These are phyloP conservation scores for Griposia aprilina DNA, from an alignment of 2,888 invertebrate genomes.

Conservation along the genomic window DNA sequence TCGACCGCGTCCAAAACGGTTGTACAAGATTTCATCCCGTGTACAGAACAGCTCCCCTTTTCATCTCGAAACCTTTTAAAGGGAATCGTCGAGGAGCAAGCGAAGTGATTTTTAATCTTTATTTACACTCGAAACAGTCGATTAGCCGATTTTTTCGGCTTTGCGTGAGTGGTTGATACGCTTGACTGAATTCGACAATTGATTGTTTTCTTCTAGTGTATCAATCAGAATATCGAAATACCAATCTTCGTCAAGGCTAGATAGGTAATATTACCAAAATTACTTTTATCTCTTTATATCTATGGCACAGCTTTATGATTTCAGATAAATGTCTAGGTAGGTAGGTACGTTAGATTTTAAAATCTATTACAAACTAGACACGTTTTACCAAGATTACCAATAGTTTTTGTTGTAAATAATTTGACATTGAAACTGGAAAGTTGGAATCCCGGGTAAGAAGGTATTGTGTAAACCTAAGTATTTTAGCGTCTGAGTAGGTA, in stretches of 20 bases:
- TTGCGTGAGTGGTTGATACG: constrained; percentile 42
- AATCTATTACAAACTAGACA: neutral
- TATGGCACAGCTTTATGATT: constrained; percentile 6
- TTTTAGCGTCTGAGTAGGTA: constrained; percentile 18
- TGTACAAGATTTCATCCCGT: constrained; percentile 45
- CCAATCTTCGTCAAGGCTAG: constrained; percentile 24
- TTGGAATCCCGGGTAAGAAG: constrained; percentile 26
- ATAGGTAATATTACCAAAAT: neutral
- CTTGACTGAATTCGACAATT: constrained; percentile 29
- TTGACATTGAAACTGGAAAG: constrained; percentile 55
- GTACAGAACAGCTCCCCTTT: constrained; percentile 59
- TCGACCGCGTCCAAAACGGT: constrained; percentile 49
- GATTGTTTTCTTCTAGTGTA: constrained; percentile 29
- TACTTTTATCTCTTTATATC: constrained; percentile 14
- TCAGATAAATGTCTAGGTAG: constrained; percentile 3
- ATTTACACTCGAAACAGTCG: constrained; percentile 79
- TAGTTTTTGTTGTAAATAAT: constrained; percentile 24
- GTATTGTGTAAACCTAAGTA: constrained; percentile 31
- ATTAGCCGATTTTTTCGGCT: constrained; percentile 71
- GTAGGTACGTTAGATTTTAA: neutral
- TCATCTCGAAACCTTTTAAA: constrained; percentile 75
- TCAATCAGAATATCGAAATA: constrained; percentile 23
- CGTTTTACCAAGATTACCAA: constrained; percentile 13
- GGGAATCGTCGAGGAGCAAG: constrained; percentile 73
- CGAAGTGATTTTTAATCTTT: constrained; percentile 84